Base-by-base conservation (phyloP, 1,140 invertebrate genomes). In the Physella acuta region DNA sequence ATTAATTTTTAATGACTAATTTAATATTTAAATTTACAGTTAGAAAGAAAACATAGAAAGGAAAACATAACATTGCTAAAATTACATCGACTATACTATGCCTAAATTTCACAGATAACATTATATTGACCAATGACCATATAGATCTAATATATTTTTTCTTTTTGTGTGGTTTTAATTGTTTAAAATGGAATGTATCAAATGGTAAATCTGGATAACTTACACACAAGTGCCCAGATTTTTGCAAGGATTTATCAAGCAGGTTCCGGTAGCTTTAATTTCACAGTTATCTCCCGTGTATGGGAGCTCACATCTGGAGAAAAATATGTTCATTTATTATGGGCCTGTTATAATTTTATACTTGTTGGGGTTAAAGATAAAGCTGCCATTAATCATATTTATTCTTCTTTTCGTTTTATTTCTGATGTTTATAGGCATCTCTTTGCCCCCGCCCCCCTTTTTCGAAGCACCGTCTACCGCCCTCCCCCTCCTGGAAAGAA, bases 281-380 rank as follows among this genome's bases (percentile, higher is more conserved):
- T 61, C 59, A 39, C 59, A 61, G 59, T 44, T 61, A 36, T 61
- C 59, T 61, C 59, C 59, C 59, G 59, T 61, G n/a, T 37, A 61
- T 37, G 59, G 36, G 24, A 1, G 11, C 28, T 24, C 2, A 26
- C 59, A 61, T 39, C 59, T 61, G 11, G 24, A 55, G 24, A 26
- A n/a, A n/a, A n/a, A n/a, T n/a, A n/a, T n/a, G n/a, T n/a, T n/a
- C n/a, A n/a, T n/a, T n/a, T n/a, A n/a, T n/a, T n/a, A n/a, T n/a
- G n/a, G n/a, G n/a, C n/a, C n/a, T n/a, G n/a, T n/a, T n/a, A n/a
- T n/a, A n/a, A n/a, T n/a, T n/a, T n/a, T n/a, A n/a, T n/a, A n/a
- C n/a, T n/a, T n/a, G n/a, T n/a, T n/a, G n/a, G n/a, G n/a, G n/a
- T n/a, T n/a, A n/a, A n/a, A n/a, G n/a, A n/a, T n/a, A n/a, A n/a